Evolutionary conservation across 2,888 invertebrate genomes (phyloP).

Genomic region (Drosophila testacea): DNA sequence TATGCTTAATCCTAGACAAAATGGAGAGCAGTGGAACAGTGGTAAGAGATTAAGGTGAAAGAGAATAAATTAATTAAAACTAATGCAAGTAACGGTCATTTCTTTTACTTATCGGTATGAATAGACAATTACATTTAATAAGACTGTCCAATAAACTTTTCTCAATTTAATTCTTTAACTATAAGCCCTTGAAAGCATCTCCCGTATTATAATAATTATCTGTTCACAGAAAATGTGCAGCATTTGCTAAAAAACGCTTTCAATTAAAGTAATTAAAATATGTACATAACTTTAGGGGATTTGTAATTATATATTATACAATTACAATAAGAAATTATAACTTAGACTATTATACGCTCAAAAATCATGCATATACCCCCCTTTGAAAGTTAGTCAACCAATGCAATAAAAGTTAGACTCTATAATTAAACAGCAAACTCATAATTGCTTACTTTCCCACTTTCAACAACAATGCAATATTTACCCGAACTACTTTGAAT

Average conservation of each 20-base stretch:
- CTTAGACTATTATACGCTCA: conserved; percentile 4
- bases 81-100: neutral
- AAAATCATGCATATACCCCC: conserved; percentile 1
- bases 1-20: conserved; percentile 24
- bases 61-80: neutral
- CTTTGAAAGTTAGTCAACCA: conserved; percentile 42
- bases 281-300: neutral
- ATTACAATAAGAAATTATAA: conserved; percentile 1
- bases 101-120: too few relatives aligned
- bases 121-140: conserved; percentile 18
- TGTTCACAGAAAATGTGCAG: neutral
- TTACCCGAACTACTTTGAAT: neutral
- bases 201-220: neutral
- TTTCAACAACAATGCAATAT: conserved; percentile 20
- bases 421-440: conserved; percentile 35
- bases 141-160: neutral
- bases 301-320: neutral
- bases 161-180: conserved; percentile 5
- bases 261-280: conserved; percentile 1
- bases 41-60: conserved; percentile 1
- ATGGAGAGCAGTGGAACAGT: conserved; percentile 21
- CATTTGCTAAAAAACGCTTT: neutral
- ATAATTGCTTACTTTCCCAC: conserved; percentile 54
- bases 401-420: conserved; percentile 15
- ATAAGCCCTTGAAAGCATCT: neutral